Conservation (phyloP, 2,888 invertebrate genomes). For the Odontocerum albicorne region DNA sequence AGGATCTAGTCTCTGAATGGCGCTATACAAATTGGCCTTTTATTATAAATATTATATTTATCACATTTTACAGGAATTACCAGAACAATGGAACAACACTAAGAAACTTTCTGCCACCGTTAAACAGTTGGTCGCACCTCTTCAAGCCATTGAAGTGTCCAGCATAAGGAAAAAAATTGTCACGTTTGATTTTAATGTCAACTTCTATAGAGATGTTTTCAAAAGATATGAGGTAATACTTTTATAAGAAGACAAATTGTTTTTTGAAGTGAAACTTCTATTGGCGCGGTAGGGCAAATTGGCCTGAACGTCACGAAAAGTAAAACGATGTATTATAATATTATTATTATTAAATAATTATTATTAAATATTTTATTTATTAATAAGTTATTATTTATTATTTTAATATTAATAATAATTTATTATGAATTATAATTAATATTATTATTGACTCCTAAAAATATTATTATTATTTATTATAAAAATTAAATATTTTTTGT, state of each 20-base stretch:
- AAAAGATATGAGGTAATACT: slow-evolving; percentile 62
- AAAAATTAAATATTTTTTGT: too few relatives aligned
- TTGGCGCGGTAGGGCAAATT: too few relatives aligned
- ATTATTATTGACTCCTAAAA: too few relatives aligned
- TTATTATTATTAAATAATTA: background rate
- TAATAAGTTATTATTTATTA: slow-evolving; percentile 2
- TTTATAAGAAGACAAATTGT: background rate
- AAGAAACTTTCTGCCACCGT: slow-evolving; percentile 90
- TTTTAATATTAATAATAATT: background rate
- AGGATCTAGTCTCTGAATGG: too few relatives aligned
- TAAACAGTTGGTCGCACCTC: slow-evolving; percentile 92
- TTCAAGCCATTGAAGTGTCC: slow-evolving; percentile 92
- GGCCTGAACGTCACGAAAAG: too few relatives aligned
- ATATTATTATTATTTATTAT: too few relatives aligned
- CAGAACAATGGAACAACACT: slow-evolving; percentile 94
- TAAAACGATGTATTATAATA: too few relatives aligned
- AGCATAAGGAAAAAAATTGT: slow-evolving; percentile 85
- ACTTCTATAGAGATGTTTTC: slow-evolving; percentile 86
- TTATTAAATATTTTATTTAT: too few relatives aligned
- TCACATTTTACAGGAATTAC: slow-evolving; percentile 68
- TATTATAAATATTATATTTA: background rate
- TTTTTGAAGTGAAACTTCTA: too few relatives aligned
- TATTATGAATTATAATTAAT: background rate
- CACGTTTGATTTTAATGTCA: slow-evolving; percentile 81
- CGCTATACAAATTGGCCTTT: too few relatives aligned